Evolutionary conservation across 1,140 invertebrate species (phyloP).

Genomic region (Caenorhabditis latens): DNA sequence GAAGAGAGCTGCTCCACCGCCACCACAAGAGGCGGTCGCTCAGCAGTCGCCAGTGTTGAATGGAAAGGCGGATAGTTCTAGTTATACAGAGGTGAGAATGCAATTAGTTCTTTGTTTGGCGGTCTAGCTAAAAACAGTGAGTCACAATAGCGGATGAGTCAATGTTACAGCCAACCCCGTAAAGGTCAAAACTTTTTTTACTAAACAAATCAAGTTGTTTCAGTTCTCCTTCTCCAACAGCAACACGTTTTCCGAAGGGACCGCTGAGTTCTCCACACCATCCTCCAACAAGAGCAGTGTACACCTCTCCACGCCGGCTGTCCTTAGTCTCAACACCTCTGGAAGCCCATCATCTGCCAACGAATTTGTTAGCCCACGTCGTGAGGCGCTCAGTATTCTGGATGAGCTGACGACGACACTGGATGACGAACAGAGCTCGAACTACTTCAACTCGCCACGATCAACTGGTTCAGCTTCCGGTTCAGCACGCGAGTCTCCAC

Average conservation of each 20-base stretch:
- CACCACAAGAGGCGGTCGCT: slow-evolving; percentile 17
- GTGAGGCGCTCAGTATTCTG: slow-evolving; percentile 26
- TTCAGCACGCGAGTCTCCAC: neutral
- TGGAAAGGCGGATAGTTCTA: neutral
- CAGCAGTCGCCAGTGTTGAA: slow-evolving; percentile 2
- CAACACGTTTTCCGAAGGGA: slow-evolving; percentile 5
- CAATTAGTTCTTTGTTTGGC: too few species aligned
- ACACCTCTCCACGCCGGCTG: neutral
- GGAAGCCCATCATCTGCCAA: slow-evolving; percentile 23
- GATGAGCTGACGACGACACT: slow-evolving; percentile 10
- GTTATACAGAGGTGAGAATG: slow-evolving; percentile 2
- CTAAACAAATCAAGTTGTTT: neutral
- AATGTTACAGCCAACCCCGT: too few species aligned
- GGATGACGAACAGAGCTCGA: slow-evolving; percentile 30
- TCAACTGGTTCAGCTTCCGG: neutral
- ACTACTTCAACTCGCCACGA: slow-evolving; percentile 19
- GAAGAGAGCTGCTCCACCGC: slow-evolving; percentile 60
- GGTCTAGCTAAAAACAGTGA: too few species aligned
- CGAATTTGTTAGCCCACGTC: slow-evolving; percentile 24
- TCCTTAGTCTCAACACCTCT: slow-evolving; percentile 15
- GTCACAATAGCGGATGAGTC: too few species aligned
- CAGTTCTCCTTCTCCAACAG: slow-evolving; percentile 53
- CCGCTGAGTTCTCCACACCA: slow-evolving; percentile 19
- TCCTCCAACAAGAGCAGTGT: slow-evolving; percentile 37
- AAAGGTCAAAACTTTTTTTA: too few species aligned